Percentiles rank a stretch among this genome's conserved stretches.
phyloP scores from a whole-genome alignment of 1,140 invertebrate species.

The Aporrectodea caliginosa region DNA sequence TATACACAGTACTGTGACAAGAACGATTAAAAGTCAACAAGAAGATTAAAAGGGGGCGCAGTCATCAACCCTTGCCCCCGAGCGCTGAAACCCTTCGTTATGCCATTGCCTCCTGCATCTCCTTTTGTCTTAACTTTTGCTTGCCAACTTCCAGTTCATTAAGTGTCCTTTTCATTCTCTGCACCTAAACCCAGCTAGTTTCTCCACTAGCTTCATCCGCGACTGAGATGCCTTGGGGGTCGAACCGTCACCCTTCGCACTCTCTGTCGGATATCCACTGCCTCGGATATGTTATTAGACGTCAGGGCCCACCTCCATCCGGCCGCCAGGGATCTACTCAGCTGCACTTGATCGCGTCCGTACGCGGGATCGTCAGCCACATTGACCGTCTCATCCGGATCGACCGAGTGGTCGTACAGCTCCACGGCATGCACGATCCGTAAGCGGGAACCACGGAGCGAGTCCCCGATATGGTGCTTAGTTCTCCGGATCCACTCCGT shows the following conservation, averaged over 20 bases:
- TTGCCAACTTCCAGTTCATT: too few species aligned
- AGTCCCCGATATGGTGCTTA: background rate
- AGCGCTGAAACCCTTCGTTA: too few species aligned
- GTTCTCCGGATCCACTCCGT: constrained; percentile 5
- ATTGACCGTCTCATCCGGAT: constrained; percentile 28
- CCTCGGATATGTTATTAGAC: background rate
- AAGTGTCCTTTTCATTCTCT: too few species aligned
- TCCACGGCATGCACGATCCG: constrained; percentile 2
- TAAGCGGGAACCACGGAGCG: background rate
- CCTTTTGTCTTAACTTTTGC: too few species aligned
- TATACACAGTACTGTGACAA: too few species aligned
- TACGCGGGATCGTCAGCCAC: background rate
- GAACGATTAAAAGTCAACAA: too few species aligned
- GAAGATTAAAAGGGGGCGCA: too few species aligned
- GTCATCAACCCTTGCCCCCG: too few species aligned
- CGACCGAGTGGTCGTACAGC: constrained; percentile 17
- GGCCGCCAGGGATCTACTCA: background rate
- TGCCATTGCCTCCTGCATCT: too few species aligned
- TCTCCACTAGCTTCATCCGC: too few species aligned
- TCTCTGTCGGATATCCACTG: background rate
- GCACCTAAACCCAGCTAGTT: too few species aligned
- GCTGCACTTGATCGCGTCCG: background rate
- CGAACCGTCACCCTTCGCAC: background rate
- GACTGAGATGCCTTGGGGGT: background rate
- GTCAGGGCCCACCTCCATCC: background rate